A percentile compares a stretch with the other conserved stretches of the same genome.
Conservation (phyloP, 2,888 invertebrate species). For the Ornithoptera priamus region DNA sequence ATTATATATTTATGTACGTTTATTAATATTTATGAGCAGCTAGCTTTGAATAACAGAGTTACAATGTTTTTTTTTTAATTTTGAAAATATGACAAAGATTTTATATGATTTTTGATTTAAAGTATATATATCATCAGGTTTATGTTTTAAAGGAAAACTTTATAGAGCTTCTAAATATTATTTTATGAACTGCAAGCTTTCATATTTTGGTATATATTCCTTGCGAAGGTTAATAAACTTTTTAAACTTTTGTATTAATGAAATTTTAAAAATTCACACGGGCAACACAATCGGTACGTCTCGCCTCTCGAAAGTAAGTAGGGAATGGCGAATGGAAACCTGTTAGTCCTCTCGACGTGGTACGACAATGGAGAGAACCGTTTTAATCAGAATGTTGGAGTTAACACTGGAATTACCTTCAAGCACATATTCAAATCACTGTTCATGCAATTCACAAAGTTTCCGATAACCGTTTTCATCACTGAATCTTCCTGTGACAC, state of each 20-base stretch:
- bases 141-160: not conserved
- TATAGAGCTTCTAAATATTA: too few relatives aligned
- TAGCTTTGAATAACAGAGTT: not conserved
- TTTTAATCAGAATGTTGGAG: constrained; percentile 8
- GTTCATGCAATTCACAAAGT: constrained; percentile 66
- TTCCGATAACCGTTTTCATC: constrained; percentile 54
- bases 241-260: constrained; percentile 1
- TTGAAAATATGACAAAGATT: not conserved
- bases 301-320: constrained; percentile 17
- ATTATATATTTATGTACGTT: not conserved
- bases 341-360: constrained; percentile 23
- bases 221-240: not conserved
- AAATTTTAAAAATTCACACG: not conserved
- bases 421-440: constrained; percentile 69
- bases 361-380: constrained; percentile 1
- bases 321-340: constrained; percentile 24
- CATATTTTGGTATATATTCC: too few relatives aligned
- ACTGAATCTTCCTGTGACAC: constrained; percentile 61
- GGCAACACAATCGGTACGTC: constrained; percentile 10
- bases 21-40: not conserved
- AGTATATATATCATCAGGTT: not conserved
- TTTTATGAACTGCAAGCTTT: too few relatives aligned
- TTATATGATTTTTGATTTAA: not conserved
- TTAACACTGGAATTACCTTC: constrained; percentile 54
- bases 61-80: not conserved